Base-by-base conservation (phyloP, 2,113 vertebrate species). In the Turnix velox region DNA sequence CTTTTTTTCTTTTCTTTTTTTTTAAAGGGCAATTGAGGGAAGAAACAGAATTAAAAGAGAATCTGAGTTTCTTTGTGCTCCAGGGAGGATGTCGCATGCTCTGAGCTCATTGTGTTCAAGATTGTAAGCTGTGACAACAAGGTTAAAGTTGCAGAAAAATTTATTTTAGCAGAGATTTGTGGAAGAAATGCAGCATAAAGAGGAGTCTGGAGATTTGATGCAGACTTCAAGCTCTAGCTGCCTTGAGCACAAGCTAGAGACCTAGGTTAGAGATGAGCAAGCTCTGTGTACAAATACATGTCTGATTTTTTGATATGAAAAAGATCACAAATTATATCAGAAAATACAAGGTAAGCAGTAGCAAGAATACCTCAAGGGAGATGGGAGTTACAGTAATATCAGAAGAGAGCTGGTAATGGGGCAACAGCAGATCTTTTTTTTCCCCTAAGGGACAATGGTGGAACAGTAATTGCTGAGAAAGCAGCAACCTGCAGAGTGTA, bases 371-470 rank as follows among this genome's bases (percentile, higher is more conserved):
- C 94, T 94, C 0, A 0, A 88, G 77, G 87, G 74, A 87, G 42
- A 89, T 7, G 19, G 42, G 59, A 84, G 33, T 80, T 90, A 78
- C 45, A 61, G 68, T 86, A 86, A 88, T 87, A 88, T 81, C 49
- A 62, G 88, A 94, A 90, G 82, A 95, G 75, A 93, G 77, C 78
- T 91, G 89, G 55, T 83, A 86, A 94, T 88, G 82, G 94, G 78
- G 40, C 78, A 92, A 88, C 24, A 88, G 72, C 49, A 85, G 81
- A 81, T 86, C 17, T 18, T 20, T 28, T 8, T 7, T 2, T 3
- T 13, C 37, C 33, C 43, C 63, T 65, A 45, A 65, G 81, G 84
- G 93, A 84, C 8, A 30, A n/a, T 4, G 48, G 57, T 61, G 54
- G 68, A 88, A 77, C 55, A 86, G 90, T 94, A 91, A 95, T 94